Base-by-base conservation (phyloP, 2,888 invertebrate species). In the Entomobrya multifasciata region DNA sequence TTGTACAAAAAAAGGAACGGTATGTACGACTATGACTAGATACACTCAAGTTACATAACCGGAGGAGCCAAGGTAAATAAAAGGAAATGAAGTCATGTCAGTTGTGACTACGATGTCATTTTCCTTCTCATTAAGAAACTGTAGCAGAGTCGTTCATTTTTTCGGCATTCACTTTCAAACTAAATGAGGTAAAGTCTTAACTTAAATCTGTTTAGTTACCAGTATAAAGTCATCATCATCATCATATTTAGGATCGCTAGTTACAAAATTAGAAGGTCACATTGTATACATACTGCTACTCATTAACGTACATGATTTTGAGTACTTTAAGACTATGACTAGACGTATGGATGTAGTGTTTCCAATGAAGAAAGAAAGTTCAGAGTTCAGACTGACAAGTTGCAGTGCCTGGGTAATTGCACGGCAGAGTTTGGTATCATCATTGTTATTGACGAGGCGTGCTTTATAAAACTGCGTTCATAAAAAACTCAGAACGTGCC, bases 161-260 rank as follows among this genome's bases (percentile, higher is more conserved):
- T 22, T 70, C 20, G 27, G 60, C 25, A 27, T 60, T 25, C 52
- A 20, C 65, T 65, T 13, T 65, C 65, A 49, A 72, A 72, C 22
- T 72, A 72, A 72, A 72, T 72, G 49, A 72, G 72, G 49, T 49
- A 72, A 72, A 65, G 72, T 72, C 72, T 72, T 30, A 27, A 72
- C 72, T 72, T 25, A 72, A 72, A 65, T 65, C 65, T 41, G 65
- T 65, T 65, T 20, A n/a, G 41, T 65, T 41, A 65, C 65, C 41
- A 41, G 65, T n/a, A n/a, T n/a, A n/a, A n/a, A 65, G 20, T 20
- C 65, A 65, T 65, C 65, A 65, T 62, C 57, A 57, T 57, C 62
- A 62, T 65, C 65, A 65, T 65, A 36, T 41, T 20, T 2, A n/a
- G n/a, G n/a, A n/a, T n/a, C n/a, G n/a, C n/a, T n/a, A n/a, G n/a